These are phyloP conservation scores for Drosophila silvestris DNA, from an alignment of 2,888 invertebrate species.

Conservation along the genomic window DNA sequence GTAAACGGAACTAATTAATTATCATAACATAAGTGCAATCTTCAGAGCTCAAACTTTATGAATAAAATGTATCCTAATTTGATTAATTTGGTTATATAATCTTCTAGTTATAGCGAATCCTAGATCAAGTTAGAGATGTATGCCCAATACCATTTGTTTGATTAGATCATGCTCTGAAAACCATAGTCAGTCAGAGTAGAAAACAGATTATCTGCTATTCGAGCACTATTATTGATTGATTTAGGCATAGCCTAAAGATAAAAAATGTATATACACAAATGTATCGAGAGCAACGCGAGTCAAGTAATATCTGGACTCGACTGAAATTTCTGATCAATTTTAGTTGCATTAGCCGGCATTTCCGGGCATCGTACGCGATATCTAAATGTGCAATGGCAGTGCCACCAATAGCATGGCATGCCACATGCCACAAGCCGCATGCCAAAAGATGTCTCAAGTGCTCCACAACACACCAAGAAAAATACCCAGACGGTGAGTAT, in stretches of 20 bases:
- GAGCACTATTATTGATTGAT: not conserved
- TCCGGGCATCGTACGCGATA: conserved; percentile 45
- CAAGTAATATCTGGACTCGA: not conserved
- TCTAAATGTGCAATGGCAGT: conserved; percentile 65
- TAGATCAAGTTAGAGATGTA: not conserved
- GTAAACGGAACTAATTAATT: not conserved
- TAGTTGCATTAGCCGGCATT: conserved; percentile 48
- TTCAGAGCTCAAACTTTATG: not conserved
- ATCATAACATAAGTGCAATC: not conserved
- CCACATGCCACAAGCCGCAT: conserved; percentile 48
- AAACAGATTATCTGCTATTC: not conserved
- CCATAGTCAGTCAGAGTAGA: not conserved
- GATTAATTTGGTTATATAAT: not conserved
- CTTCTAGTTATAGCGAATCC: not conserved
- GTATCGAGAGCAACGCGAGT: not conserved
- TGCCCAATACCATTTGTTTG: not conserved
- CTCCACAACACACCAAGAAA: conserved; percentile 52
- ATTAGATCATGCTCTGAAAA: not conserved
- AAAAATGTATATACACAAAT: not conserved
- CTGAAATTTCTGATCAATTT: conserved; percentile 42
- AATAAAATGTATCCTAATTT: not conserved
- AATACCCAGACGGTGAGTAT: conserved; percentile 76
- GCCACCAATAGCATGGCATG: conserved; percentile 66
- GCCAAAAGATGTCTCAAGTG: conserved; percentile 71
- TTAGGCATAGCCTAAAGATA: not conserved